Evolutionary conservation across 2,113 vertebrate species (phyloP).

Genomic region (Neolamprologus variostigma): DNA sequence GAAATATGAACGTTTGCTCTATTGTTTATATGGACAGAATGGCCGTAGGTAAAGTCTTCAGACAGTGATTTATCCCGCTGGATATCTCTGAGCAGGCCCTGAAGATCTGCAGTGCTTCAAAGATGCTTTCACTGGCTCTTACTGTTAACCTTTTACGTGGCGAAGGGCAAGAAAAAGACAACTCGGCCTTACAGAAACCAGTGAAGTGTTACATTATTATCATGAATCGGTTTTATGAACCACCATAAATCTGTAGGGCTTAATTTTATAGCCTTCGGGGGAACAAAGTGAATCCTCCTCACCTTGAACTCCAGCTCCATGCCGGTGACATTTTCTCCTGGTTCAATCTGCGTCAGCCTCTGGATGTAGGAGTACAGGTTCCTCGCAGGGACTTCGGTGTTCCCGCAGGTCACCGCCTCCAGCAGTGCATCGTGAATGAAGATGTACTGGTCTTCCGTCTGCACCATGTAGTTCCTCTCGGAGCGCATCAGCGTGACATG

Average conservation of each 20-base stretch:
- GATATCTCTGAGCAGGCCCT: background rate
- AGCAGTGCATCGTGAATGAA: constrained; percentile 96
- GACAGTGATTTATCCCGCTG: background rate
- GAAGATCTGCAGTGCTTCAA: background rate
- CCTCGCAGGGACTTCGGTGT: constrained; percentile 96
- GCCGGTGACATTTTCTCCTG: constrained; percentile 92
- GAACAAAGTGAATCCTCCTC: constrained; percentile 21
- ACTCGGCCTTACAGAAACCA: background rate
- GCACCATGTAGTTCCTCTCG: constrained; percentile 99
- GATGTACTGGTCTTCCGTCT: constrained; percentile 98
- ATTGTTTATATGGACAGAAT: background rate
- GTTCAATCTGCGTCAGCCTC: constrained; percentile 92
- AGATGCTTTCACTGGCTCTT: background rate
- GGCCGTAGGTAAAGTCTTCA: background rate
- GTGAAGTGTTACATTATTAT: background rate
- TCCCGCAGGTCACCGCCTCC: constrained; percentile 95
- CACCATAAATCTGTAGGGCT: background rate
- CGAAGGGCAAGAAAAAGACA: background rate
- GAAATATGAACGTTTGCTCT: background rate
- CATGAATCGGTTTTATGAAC: background rate
- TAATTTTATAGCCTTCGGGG: background rate
- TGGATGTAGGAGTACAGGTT: constrained; percentile 98
- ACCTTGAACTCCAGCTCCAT: constrained; percentile 99
- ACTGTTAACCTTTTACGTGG: background rate
- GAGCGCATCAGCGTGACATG: constrained; percentile 98